Evolutionary conservation across 2,888 invertebrate genomes (phyloP), one percentile per base, ranked within the genome.

Genomic region (Scaptomyza tumidula): DNA sequence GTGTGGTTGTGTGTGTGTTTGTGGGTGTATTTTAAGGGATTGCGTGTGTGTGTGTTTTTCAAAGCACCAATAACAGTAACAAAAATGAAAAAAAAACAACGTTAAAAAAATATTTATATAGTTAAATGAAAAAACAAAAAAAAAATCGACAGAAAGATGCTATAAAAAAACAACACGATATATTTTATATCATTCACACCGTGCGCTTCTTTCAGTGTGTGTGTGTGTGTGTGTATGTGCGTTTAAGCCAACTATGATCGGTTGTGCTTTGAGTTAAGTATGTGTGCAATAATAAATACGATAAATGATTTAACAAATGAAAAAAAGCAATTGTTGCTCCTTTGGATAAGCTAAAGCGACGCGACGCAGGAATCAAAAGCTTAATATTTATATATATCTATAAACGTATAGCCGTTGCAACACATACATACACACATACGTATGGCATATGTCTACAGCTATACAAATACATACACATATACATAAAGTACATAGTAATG

Each of bases 31-130:
- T 52, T 71, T 24, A 24, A 24, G 24, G 24, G 24, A 24, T 29
- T 7, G 29, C 29, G 59, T 67, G 57, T 41, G 43, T 45, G 57
- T 37, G 45, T 50, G 59, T 69, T 61, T 71, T 24, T 61, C 65
- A 67, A 80, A 80, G 80, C 81, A 81, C 81, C 81, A 69, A 75
- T 80, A 80, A 81, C 75, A 80, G 59, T 71, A 76, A 62, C 60
- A 70, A 57, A 62, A 62, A 77, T 64, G 65, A 53, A 70, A 53
- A 14, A 53, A 11, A 62, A 56, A 44, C 13, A 41, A 19, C 56
- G 6, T 5, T 5, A 53, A 14, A 53, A 11, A 62, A 56, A 44
- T 13, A 41, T n/a, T n/a, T 53, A 56, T 60, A 43, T 10, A 55
- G 24, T 24, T 24, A 52, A 61, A 64, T 64, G 41, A 52, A 64